These are phyloP conservation scores for Cephus pygmeus DNA, from an alignment of 2,888 invertebrate species.

Conservation along the genomic window DNA sequence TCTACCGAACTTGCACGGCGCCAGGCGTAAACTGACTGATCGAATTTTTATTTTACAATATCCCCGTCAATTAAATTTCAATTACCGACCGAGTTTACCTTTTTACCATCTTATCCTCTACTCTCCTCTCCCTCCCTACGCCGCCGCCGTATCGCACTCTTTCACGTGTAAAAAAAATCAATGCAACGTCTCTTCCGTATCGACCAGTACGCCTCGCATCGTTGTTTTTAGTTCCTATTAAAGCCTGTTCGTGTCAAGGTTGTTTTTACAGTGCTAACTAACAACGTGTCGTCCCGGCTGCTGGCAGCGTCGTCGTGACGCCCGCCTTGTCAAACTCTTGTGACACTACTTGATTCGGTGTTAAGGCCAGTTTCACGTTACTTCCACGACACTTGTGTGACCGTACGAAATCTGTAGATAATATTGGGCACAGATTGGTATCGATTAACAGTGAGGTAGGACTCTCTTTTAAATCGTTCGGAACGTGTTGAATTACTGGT, in stretches of 20 bases:
- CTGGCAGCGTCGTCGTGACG: background rate
- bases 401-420: background rate
- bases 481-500: background rate
- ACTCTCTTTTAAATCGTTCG: background rate
- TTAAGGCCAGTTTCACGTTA: background rate
- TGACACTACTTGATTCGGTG: constrained; percentile 23
- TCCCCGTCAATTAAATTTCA: background rate
- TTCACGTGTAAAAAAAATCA: background rate
- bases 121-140: background rate
- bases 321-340: background rate
- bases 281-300: background rate
- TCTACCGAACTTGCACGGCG: background rate
- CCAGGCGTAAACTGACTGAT: background rate
- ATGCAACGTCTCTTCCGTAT: background rate
- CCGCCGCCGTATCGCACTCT: background rate
- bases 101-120: background rate
- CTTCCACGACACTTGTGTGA: background rate
- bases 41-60: background rate
- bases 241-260: constrained; percentile 39
- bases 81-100: background rate
- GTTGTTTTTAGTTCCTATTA: constrained; percentile 42
- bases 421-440: background rate
- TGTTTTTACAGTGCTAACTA: constrained; percentile 23
- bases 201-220: constrained; percentile 19
- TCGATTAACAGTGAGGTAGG: background rate